Evolutionary conservation across 2,888 invertebrate species (phyloP), one percentile per base, ranked within the genome.

Genomic region (Rhopalosiphum nymphaeae): DNA sequence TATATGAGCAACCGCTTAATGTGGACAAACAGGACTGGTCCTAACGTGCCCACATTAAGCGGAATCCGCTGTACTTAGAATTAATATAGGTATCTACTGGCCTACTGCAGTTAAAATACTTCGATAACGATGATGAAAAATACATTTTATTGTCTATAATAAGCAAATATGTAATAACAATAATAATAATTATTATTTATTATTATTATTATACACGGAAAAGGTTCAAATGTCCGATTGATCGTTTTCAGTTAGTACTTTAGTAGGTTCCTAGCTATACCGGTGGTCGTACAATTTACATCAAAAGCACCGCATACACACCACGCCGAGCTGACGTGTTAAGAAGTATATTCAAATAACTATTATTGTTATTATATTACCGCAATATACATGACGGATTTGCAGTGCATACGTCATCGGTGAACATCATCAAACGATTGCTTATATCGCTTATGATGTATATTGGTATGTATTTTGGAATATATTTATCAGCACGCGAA

Each of bases 1-100:
- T n/a, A n/a, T n/a, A n/a, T n/a, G n/a, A n/a, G n/a, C n/a, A n/a
- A n/a, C n/a, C 16, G 53, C n/a, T 86, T 29, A 86, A 86, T 46
- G 86, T 46, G 86, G 26, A 46, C 46, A 86, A 86, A 86, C 46
- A 46, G 86, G 86, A 29, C 10, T 86, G 86, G 46, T 86, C 26
- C 29, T 46, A 49, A 86, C 86, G 29, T 86, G 87, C 13, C n/a
- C 87, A 87, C 87, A 53, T 49, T 87, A 87, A 87, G 13, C 49
- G 29, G 87, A 78, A 78, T 78, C 49, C 49, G 7, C 49, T 49
- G n/a, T 21, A 53, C 21, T 53, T 53, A 53, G 16, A 53, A 53
- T 53, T 21, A 53, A 21, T 53, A 53, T n/a, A 36, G n/a, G 21
- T 78, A 78, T n/a, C 16, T 67, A n/a, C n/a, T n/a, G n/a, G n/a